Evolutionary conservation across 2,888 invertebrate genomes (phyloP), one percentile per base, ranked within the genome.

Genomic region (Mythimna lalbum): DNA sequence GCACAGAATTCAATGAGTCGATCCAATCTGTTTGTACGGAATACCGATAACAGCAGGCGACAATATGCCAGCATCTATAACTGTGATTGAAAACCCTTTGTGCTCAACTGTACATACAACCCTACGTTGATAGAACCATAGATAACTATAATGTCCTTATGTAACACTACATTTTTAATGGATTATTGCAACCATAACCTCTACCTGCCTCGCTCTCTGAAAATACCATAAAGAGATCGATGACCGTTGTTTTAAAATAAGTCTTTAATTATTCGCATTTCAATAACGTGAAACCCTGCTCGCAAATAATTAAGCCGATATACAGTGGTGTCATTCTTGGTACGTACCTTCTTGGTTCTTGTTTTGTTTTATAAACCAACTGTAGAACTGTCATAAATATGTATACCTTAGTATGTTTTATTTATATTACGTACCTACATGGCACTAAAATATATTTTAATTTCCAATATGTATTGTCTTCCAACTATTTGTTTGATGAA

Each of bases 381-480:
- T 52, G 31, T 39, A 55, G 14, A n/a, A 72, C 12, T 71, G 39
- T 17, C n/a, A n/a, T 55, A 31, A 31, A 49, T 49, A 49, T 56
- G 33, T n/a, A 33, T 57, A 19, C 21, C 7, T 19, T n/a, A 4
- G 17, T 31, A 6, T 47, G n/a, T 67, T 33, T 53, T 36, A 33
- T 53, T 47, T 50, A 36, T 31, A n/a, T 36, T 47, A 55, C 21
- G 73, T 72, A 63, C 56, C 50, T 27, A 47, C 65, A 52, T 66
- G 66, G 47, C 52, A 66, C 56, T 33, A 19, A 31, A 36, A 39
- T 55, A 17, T 61, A 33, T 60, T 57, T 52, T 36, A 1, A 39
- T 70, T 63, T 59, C 10, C 31, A 61, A 52, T 80, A 56, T 72
- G 43, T 63, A 76, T 72, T 59, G 80, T 80, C 81, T 80, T 80